Evolutionary conservation across 2,113 vertebrate genomes (phyloP), one percentile per base, ranked within the genome.

Genomic region (Mionectes macconnelli): DNA sequence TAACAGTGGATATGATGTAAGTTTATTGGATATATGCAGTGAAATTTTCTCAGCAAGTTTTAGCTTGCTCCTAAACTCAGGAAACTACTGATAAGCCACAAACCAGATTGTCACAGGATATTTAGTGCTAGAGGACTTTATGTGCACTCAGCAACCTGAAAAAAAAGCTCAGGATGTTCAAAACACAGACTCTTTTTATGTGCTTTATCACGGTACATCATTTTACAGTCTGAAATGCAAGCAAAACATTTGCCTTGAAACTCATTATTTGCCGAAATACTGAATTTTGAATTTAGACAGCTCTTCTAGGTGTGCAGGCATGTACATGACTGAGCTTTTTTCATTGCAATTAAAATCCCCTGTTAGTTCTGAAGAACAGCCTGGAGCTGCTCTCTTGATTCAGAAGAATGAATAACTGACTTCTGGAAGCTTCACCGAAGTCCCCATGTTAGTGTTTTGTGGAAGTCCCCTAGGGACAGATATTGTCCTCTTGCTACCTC

Each of bases 1-100:
- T 8, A 99, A 99, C 98, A 99, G 98, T 12, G 99, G 99, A 93
- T 99, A 99, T 21, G 99, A 99, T 10, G 99, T 99, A 94, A 99
- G 99, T 98, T 76, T 39, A 23, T 37, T 19, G 30, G 62, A 53
- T 17, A 19, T 1, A 30, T 13, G 28, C 59, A 63, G 10, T 24
- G 67, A 89, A 45, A 69, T 68, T 77, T 82, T 31, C 31, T 85
- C 37, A 64, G 39, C 55, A 45, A 86, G 24, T 9, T n/a, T 76
- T 30, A 49, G 37, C 13, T 79, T 57, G 19, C 31, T 85, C 33
- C 55, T 60, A 45, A 75, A 78, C 2, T 18, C 31, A 64, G 40
- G 35, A 30, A 76, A 30, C 13, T 45, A 4, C 0, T 75, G 52
- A 25, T 68, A 74, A 91, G 5, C 37, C 70, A 55, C 66, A 52